Evolutionary conservation across 1,140 invertebrate genomes (phyloP), one percentile per base, ranked within the genome.

Genomic region (Gonioctena quinquepunctata): DNA sequence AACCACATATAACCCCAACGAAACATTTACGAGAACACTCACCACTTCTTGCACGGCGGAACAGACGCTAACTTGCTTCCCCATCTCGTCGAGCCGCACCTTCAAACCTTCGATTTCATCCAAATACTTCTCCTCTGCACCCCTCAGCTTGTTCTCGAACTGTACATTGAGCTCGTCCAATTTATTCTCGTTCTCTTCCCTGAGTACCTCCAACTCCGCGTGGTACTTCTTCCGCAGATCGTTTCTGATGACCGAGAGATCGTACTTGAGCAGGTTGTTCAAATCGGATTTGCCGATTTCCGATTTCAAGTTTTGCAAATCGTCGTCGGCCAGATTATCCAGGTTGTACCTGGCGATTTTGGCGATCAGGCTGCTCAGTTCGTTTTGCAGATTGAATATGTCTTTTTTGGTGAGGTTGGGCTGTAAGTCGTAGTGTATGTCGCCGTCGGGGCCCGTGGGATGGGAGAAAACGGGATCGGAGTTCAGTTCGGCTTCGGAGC

Each of bases 31-130:
- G 2, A 42, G 16, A 6, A 54, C 8, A 18, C 22, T 83, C 71
- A 88, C 86, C 85, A 87, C 86, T 72, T 87, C 85, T 60, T 86
- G 85, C 74, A 86, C 84, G 2, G 85, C 66, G 0, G 82, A 82
- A 27, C 68, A 60, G 1, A 83, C 81, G 28, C 83, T 84, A 1
- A 75, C 72, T 8, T 65, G 61, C 28, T 69, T 84, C 80, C 49
- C 50, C 52, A 49, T 64, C 68, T 85, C 84, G 52, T 87, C 83
- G 21, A 85, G 73, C 1, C 86, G 83, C 6, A 81, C 82, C 72
- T 86, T 88, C 22, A 88, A 77, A 16, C 84, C 82, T 0, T 80
- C 81, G 42, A 88, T 79, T 66, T 81, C 77, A 22, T 84, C 85
- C 83, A 83, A 69, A 67, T 81, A 80, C 76, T 86, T 84, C 64